phyloP scores from a whole-genome alignment of 2,113 vertebrate genomes.

The Patagioenas fasciata region DNA sequence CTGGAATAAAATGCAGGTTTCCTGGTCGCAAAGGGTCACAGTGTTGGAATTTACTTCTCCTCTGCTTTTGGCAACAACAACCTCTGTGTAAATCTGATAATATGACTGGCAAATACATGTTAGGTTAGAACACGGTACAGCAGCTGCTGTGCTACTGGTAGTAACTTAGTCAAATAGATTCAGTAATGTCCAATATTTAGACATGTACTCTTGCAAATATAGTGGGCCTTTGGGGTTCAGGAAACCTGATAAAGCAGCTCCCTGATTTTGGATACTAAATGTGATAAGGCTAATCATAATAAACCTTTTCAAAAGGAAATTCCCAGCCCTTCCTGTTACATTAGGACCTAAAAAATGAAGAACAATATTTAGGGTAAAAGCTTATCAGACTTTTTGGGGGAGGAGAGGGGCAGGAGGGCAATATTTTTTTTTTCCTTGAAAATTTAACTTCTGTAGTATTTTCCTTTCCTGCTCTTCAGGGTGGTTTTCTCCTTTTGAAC shows the following conservation, averaged over 20 bases:
- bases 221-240: conserved; percentile 5
- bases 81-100: conserved; percentile 61
- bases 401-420: accelerated
- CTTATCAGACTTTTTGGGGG: not conserved
- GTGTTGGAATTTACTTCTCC: conserved; percentile 56
- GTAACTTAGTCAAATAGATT: conserved; percentile 67
- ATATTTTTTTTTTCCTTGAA: not conserved
- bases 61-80: conserved; percentile 36
- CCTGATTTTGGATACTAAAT: conserved; percentile 3
- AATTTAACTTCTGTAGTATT: not conserved
- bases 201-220: conserved; percentile 52
- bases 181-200: conserved; percentile 59
- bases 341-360: not conserved
- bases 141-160: conserved; percentile 56
- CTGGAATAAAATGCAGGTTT: not conserved
- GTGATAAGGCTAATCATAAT: not conserved
- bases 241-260: conserved; percentile 7
- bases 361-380: not conserved
- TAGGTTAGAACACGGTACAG: not conserved
- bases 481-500: not conserved
- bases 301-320: conserved; percentile 16
- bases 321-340: not conserved
- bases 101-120: conserved; percentile 37
- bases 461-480: not conserved
- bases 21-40: not conserved